A percentile compares a stretch with the other conserved stretches of the same genome.
phyloP scores from a whole-genome alignment of 2,113 vertebrate species.

The cat (Felis catus) region F.catus_Fca126_mat1.0 CM031419.1:100797001-100797500 shows the following conservation, averaged over 20 bases:
- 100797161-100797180: neutral
- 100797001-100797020: neutral
- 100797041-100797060: neutral
- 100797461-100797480: neutral
- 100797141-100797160: neutral
- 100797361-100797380: neutral
- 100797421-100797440: neutral
- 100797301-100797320: neutral
- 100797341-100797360: neutral
- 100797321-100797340: neutral
- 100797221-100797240: neutral
- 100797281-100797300: neutral
- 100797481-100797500: neutral
- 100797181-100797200: neutral
- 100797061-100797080: neutral
- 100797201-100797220: neutral
- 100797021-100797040: constrained; percentile 18
- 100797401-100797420: neutral
- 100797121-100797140: neutral
- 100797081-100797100: constrained; percentile 28
- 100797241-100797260: constrained; percentile 38
- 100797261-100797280: neutral
- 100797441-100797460: neutral
- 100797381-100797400: neutral
- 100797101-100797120: constrained; percentile 3